Evolutionary conservation across 1,140 invertebrate species (phyloP).

Genomic region (Samia ricini): DNA sequence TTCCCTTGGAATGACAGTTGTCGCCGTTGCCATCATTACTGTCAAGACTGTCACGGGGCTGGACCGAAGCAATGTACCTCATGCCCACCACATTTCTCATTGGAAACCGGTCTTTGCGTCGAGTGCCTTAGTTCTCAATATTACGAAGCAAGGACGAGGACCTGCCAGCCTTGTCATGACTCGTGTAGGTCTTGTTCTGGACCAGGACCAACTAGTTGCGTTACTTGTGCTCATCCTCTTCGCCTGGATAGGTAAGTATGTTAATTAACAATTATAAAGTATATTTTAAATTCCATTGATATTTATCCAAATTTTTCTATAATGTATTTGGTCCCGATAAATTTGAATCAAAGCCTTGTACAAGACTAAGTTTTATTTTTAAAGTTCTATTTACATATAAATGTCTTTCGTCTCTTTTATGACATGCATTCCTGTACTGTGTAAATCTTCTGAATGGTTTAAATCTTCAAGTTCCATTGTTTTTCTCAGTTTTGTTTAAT

Average conservation of each 20-base stretch:
- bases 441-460: too few relatives aligned
- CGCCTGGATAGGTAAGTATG: conserved; percentile 79
- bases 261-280: not conserved
- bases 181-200: conserved; percentile 85
- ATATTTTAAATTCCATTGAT: not conserved
- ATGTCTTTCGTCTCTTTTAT: too few relatives aligned
- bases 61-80: conserved; percentile 84
- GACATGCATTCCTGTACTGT: too few relatives aligned
- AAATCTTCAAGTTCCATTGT: too few relatives aligned
- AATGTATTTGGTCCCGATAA: too few relatives aligned
- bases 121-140: conserved; percentile 85
- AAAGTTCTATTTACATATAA: not conserved
- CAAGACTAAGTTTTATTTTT: not conserved
- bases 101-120: conserved; percentile 85
- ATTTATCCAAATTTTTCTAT: too few relatives aligned
- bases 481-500: too few relatives aligned
- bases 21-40: conserved; percentile 90
- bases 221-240: conserved; percentile 81
- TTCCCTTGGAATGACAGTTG: conserved; percentile 88
- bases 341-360: too few relatives aligned
- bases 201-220: conserved; percentile 83
- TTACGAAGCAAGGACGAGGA: conserved; percentile 82
- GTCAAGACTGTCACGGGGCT: conserved; percentile 82
- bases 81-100: conserved; percentile 83
- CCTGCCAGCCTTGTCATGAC: conserved; percentile 84